phyloP scores from a whole-genome alignment of 2,113 vertebrate species.

The Anarrhichthys ocellatus region DNA sequence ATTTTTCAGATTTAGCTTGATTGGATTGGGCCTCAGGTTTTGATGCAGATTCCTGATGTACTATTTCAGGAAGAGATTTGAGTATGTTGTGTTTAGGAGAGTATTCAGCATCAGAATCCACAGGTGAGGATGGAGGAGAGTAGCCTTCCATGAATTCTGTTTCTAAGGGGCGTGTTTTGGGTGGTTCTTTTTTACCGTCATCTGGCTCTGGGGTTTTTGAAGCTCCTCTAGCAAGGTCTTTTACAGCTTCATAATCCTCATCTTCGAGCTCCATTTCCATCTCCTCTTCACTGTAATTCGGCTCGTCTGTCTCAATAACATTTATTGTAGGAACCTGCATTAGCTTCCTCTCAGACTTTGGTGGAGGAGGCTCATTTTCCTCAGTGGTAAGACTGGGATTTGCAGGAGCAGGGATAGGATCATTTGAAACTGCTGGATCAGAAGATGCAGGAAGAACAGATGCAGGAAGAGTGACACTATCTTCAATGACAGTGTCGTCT shows the following conservation, averaged over 20 bases:
- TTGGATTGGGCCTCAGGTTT: constrained; percentile 27
- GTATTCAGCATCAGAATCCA: constrained; percentile 73
- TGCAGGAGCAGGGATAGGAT: constrained; percentile 14
- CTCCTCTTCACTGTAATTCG: constrained; percentile 82
- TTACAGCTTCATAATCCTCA: constrained; percentile 67
- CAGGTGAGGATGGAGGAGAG: constrained; percentile 74
- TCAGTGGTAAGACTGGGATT: constrained; percentile 11
- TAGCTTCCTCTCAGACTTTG: constrained; percentile 66
- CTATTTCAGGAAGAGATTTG: constrained; percentile 34
- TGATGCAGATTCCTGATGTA: constrained; percentile 8
- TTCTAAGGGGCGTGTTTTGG: constrained; percentile 62
- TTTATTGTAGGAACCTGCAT: constrained; percentile 86
- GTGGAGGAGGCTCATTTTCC: constrained; percentile 50
- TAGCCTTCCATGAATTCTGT: constrained; percentile 75
- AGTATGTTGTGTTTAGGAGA: constrained; percentile 62
- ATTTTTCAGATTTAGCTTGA: constrained; percentile 16
- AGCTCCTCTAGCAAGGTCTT: constrained; percentile 54
- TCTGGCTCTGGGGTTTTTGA: constrained; percentile 44
- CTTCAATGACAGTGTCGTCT: constrained; percentile 91
- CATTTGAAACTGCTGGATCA: constrained; percentile 28
- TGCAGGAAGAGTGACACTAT: constrained; percentile 55
- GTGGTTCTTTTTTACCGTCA: constrained; percentile 24
- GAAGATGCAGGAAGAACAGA: constrained; percentile 10
- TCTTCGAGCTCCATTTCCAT: constrained; percentile 66
- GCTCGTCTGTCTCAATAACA: constrained; percentile 85